Evolutionary conservation across 2,888 invertebrate species (phyloP).

Genomic region (Spilosoma lubricipeda): DNA sequence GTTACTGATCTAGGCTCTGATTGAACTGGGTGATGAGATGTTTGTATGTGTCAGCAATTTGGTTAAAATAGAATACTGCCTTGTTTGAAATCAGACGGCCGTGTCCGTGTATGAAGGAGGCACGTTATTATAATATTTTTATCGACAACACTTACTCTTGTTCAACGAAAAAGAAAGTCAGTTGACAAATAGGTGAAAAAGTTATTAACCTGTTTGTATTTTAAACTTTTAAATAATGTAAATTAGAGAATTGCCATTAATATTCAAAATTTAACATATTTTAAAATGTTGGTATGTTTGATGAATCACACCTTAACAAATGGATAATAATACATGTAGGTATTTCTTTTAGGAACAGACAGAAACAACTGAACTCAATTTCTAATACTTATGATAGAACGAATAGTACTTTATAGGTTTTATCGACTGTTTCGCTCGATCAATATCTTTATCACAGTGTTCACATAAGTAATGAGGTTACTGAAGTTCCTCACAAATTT

Average conservation of each 20-base stretch:
- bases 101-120: neutral
- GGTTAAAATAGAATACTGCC: too few relatives aligned
- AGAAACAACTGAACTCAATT: neutral
- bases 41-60: too few relatives aligned
- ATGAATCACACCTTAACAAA: neutral
- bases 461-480: too few relatives aligned
- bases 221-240: constrained; percentile 1
- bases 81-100: too few relatives aligned
- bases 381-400: neutral
- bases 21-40: neutral
- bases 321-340: neutral
- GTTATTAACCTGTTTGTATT: neutral
- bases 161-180: neutral
- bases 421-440: too few relatives aligned
- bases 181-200: neutral
- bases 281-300: neutral
- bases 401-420: too few relatives aligned
- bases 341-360: neutral
- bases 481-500: too few relatives aligned
- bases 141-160: neutral
- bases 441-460: too few relatives aligned
- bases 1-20: neutral
- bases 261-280: neutral
- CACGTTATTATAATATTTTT: neutral
- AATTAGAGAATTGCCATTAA: constrained; percentile 4